Evolutionary conservation across 1,140 invertebrate species (phyloP).

Genomic region (Drosophila punjabiensis): DNA sequence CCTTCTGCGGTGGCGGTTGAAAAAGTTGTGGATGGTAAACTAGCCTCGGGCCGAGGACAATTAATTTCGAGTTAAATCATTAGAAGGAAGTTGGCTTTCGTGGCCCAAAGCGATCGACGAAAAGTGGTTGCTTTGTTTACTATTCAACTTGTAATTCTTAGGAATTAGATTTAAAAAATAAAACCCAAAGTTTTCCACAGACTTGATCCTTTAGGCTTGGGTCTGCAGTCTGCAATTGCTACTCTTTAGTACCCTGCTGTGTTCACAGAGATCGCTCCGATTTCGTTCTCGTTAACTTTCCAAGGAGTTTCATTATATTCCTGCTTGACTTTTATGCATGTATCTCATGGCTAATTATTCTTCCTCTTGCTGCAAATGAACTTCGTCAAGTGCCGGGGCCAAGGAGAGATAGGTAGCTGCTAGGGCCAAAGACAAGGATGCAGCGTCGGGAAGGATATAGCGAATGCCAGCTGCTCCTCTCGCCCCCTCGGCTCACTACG

Average conservation of each 20-base stretch:
- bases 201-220: background rate
- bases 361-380: constrained; percentile 51
- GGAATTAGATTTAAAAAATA: background rate
- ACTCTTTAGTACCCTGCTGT: background rate
- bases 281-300: constrained; percentile 23
- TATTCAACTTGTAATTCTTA: background rate
- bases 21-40: background rate
- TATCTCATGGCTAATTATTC: constrained; percentile 53
- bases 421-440: background rate
- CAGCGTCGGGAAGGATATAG: background rate
- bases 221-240: background rate
- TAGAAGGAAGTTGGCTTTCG: constrained; percentile 29
- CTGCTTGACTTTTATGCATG: constrained; percentile 43
- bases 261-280: constrained; percentile 26
- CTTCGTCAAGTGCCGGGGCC: constrained; percentile 28
- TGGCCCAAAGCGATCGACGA: background rate
- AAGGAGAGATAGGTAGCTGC: background rate
- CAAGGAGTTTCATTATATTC: constrained; percentile 40
- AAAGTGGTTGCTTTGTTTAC: constrained; percentile 10
- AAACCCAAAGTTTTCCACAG: background rate
- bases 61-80: constrained; percentile 49
- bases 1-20: constrained; percentile 12
- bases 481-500: constrained; percentile 7
- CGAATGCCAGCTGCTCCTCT: background rate
- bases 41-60: constrained; percentile 25